Evolutionary conservation across 2,113 vertebrate species (phyloP).

Genomic region (Prolemur simus): DNA sequence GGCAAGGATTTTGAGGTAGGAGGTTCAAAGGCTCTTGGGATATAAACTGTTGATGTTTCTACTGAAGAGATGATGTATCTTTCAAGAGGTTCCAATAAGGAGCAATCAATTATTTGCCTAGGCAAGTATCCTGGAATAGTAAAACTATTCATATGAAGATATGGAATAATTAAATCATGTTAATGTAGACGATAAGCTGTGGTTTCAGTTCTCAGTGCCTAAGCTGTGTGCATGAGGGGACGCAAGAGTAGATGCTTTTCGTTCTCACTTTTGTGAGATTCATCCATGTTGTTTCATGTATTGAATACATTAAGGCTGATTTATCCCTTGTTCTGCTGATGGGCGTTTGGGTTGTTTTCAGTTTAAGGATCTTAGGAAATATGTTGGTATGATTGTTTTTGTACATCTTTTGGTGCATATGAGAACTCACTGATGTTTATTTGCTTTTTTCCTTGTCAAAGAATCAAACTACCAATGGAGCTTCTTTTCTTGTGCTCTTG

Average conservation of each 20-base stretch:
- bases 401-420: neutral
- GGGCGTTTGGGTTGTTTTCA: neutral
- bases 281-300: neutral
- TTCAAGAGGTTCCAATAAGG: neutral
- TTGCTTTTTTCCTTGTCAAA: neutral
- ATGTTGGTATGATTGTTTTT: neutral
- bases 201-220: neutral
- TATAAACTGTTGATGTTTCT: neutral
- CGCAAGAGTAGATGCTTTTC: neutral
- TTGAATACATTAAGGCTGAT: neutral
- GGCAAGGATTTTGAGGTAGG: neutral
- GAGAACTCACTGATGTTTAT: neutral
- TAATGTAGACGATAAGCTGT: neutral
- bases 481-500: neutral
- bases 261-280: neutral
- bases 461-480: neutral
- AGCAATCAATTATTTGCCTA: neutral
- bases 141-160: neutral
- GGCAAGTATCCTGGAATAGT: neutral
- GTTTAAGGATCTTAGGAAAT: neutral
- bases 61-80: neutral
- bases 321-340: neutral
- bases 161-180: neutral
- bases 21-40: neutral
- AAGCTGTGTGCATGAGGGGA: neutral